Evolutionary conservation across 2,888 invertebrate species (phyloP).

Genomic region (Mythimna loreyi): DNA sequence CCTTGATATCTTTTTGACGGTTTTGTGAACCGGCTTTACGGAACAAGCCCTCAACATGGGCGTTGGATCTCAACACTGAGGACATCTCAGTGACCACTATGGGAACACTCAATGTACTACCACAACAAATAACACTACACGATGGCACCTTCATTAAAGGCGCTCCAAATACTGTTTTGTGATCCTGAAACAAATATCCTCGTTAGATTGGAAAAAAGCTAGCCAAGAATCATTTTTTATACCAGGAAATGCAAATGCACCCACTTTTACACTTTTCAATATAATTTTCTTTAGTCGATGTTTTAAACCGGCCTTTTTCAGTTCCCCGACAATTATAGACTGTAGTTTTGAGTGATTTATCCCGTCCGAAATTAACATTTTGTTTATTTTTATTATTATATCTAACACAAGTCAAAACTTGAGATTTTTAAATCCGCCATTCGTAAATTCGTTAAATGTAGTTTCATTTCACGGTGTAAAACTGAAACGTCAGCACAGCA

Average conservation of each 20-base stretch:
- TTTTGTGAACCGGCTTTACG: conserved; percentile 96
- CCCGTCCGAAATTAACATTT: conserved; percentile 89
- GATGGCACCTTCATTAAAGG: conserved; percentile 87
- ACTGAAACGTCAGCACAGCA: conserved; percentile 15
- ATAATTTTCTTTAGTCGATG: conserved; percentile 93
- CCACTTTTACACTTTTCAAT: conserved; percentile 89
- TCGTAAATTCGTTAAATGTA: conserved; percentile 72
- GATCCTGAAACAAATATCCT: conserved; percentile 76
- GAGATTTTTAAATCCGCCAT: conserved; percentile 73
- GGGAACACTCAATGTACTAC: conserved; percentile 93
- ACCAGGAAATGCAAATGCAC: conserved; percentile 61
- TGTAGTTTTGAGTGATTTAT: conserved; percentile 88
- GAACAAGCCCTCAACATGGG: conserved; percentile 96
- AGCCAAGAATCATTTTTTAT: not conserved
- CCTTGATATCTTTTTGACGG: conserved; percentile 95
- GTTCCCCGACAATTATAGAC: conserved; percentile 91
- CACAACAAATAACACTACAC: conserved; percentile 92
- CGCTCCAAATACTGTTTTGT: conserved; percentile 88
- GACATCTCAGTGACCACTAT: conserved; percentile 94
- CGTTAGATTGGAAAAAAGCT: not conserved
- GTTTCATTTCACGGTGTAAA: conserved; percentile 40
- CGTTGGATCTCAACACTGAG: conserved; percentile 92
- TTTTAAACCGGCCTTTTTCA: conserved; percentile 93
- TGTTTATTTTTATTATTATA: conserved; percentile 69
- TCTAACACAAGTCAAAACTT: conserved; percentile 55